Evolutionary conservation across 2,888 invertebrate genomes (phyloP).

Genomic region (Nomada flava): DNA sequence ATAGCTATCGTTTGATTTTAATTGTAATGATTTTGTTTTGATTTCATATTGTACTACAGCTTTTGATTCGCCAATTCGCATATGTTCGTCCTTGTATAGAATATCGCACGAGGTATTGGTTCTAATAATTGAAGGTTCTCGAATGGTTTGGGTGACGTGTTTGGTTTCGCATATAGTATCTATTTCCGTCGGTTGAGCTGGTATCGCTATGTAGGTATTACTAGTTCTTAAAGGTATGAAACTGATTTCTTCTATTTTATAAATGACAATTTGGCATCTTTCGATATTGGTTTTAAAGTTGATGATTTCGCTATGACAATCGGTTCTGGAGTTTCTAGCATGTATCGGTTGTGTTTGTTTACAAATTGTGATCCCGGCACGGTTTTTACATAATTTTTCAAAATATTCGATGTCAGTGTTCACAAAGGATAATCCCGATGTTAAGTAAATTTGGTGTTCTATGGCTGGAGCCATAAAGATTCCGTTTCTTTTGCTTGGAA

Average conservation of each 20-base stretch:
- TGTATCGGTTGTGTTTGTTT: conserved; percentile 8
- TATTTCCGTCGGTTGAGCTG: background rate
- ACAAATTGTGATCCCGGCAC: background rate
- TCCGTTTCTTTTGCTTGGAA: background rate
- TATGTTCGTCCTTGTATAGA: background rate
- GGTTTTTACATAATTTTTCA: background rate
- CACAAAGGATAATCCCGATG: background rate
- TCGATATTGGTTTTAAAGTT: background rate
- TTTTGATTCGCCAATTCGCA: background rate
- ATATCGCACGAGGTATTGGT: no score
- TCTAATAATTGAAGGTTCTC: background rate
- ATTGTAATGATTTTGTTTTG: background rate
- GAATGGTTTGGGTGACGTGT: background rate
- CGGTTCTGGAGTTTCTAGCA: no score
- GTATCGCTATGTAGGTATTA: background rate
- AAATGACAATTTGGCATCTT: background rate
- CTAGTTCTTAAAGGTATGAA: background rate
- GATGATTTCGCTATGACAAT: background rate
- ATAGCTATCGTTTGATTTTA: background rate
- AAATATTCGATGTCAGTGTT: background rate
- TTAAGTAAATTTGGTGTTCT: background rate
- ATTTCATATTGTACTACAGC: background rate
- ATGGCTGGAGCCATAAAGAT: background rate
- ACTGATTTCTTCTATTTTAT: background rate
- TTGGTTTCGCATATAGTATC: background rate